Conservation (phyloP, 2,797 vertebrate species). For the Pyrocephalus nanus region DNA sequence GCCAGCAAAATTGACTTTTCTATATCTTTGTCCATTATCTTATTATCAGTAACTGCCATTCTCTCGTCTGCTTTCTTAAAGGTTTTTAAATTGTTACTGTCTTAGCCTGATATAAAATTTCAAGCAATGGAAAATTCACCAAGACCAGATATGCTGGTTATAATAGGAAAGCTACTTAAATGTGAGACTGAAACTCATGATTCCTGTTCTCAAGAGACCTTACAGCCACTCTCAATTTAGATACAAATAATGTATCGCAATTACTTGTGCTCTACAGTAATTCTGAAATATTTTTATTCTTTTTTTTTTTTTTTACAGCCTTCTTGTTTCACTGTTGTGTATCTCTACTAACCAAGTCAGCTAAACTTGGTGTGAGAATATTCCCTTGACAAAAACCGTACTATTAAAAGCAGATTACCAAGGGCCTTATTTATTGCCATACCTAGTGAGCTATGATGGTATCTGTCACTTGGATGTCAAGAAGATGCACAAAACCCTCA, state of each 20-base stretch:
- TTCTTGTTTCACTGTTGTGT: neutral
- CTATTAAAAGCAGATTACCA: neutral
- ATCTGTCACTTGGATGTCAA: neutral
- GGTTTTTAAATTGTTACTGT: neutral
- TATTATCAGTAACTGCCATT: neutral
- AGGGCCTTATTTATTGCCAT: neutral
- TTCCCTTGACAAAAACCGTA: neutral
- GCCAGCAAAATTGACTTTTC: neutral
- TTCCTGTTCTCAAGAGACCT: neutral
- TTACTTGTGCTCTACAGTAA: neutral
- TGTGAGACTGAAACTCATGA: neutral
- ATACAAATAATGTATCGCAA: neutral
- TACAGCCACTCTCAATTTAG: neutral
- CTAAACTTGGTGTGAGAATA: neutral
- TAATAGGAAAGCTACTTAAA: neutral
- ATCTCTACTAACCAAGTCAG: neutral
- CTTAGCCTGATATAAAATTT: neutral
- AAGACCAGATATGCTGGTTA: neutral
- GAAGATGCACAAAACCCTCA: neutral
- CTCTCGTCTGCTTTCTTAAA: neutral
- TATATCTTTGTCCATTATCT: neutral
- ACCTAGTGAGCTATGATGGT: fast-evolving
- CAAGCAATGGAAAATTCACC: neutral
- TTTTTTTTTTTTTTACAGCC: neutral
- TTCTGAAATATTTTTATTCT: neutral